Evolutionary conservation across 2,797 vertebrate genomes (phyloP).

Genomic region (Acanthurus lineatus): DNA sequence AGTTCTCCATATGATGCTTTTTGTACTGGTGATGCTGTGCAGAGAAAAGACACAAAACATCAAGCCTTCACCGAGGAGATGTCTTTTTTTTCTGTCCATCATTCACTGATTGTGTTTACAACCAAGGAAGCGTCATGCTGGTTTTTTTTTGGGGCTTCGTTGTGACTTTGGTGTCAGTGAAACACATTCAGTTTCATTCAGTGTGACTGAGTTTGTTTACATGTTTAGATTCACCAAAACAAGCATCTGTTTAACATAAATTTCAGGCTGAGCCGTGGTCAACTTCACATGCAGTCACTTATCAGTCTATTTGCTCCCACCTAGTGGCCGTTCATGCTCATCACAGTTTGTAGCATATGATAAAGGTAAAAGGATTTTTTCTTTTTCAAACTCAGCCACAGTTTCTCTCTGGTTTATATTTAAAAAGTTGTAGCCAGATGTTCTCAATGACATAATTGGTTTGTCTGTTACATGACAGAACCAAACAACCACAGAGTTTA

Average conservation of each 20-base stretch:
- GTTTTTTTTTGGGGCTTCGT: neutral
- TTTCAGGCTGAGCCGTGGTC: neutral
- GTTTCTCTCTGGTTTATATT: neutral
- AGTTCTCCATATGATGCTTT: slow-evolving; percentile 30
- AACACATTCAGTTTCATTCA: neutral
- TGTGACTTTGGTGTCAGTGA: too few species aligned
- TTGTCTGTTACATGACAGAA: neutral
- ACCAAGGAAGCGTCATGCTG: neutral
- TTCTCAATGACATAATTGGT: neutral
- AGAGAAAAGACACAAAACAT: slow-evolving; percentile 16
- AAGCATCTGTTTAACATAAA: neutral
- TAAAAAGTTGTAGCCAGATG: neutral
- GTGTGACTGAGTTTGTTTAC: neutral
- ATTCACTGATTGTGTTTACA: neutral
- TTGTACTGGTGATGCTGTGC: neutral
- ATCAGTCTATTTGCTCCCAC: slow-evolving; percentile 72
- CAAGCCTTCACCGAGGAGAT: slow-evolving; percentile 4
- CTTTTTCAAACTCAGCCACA: neutral
- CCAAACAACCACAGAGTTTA: too few species aligned
- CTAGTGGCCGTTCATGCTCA: slow-evolving; percentile 54
- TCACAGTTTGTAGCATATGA: slow-evolving; percentile 11
- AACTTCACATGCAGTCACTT: neutral
- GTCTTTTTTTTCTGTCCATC: neutral
- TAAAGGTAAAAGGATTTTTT: neutral
- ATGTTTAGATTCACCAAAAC: slow-evolving; percentile 6